Base-by-base conservation (phyloP, 1,140 invertebrate species). In the Orius insidiosus region DNA sequence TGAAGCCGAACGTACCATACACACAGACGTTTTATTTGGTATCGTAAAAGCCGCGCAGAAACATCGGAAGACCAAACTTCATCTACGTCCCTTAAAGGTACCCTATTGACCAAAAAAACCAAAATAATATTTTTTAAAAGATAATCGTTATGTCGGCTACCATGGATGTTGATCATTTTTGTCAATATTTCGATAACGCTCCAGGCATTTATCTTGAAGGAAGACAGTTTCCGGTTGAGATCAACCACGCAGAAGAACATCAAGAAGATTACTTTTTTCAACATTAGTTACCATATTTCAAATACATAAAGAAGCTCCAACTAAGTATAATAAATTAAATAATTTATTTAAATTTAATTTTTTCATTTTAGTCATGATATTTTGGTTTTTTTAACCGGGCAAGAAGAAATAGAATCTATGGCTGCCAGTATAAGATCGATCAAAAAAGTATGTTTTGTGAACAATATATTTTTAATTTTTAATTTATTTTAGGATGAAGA, bases 381-480 rank as follows among this genome's bases (percentile, higher is more conserved):
- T 58, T 67, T 98, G 31, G 84, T 97, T n/a, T 98, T 99, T 68
- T 67, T 98, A 38, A 98, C 94, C 49, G 95, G 95, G 3, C 90
- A 97, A 68, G 94, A 98, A 63, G 95, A 98, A 74, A 98, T 99
- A 54, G 92, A 98, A 67, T 72, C 79, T 2, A 74, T 88, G 47
- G 81, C 76, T 33, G 65, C 72, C 47, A 78, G 76, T 57, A 82
- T 90, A 1, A 69, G 74, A 54, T 71, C 80, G 55, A 72, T 88
- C 46, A 71, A 74, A 4, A 83, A 79, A 61, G 76, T 72, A 60
- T 40, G 41, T n/a, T 8, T 5, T 40, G 5, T 33, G 3, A 24
- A 24, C 37, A 41, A 16, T 38, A 16, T 4, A 36, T n/a, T 36
- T 30, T 30, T 24, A 44, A 24, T 24, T 24, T 3, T 24, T 3